Base-by-base conservation (phyloP, 2,113 vertebrate genomes). In the Prunella fulvescens region DNA sequence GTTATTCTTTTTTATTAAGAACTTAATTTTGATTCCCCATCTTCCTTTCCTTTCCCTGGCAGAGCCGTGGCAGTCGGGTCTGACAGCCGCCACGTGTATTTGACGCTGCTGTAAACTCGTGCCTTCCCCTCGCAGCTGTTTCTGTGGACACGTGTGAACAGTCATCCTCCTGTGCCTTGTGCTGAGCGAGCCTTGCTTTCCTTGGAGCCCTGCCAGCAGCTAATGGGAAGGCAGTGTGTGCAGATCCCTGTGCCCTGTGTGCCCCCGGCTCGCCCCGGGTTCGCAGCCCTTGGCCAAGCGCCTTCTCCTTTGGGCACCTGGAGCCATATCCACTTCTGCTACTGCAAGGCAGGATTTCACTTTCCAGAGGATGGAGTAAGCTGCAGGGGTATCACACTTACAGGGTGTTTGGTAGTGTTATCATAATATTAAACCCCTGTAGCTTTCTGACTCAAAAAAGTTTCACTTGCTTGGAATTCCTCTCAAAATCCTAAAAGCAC, bases 201-300 rank as follows among this genome's bases (percentile, higher is more conserved):
- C 74, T 86, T 97, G 96, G 96, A 96, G 69, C 31, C 31, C 0
- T 17, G 97, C 95, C 96, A 97, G 84, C 10, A 8, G 81, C 81
- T 94, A n/a, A 70, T 57, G 83, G 83, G 82, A 56, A 81, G 29
- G 53, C 26, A 3, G 42, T 1, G 3, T 26, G 42, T 44, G 20
- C 5, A 60, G 54, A 17, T 50, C 56, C 29, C 5, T 48, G 51
- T 11, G 72, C 14, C 3, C 60, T 62, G 61, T 71, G 88, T 7
- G 91, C 97, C 97, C 92, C 81, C 14, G 5, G 82, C 39, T 42
- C n/a, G 76, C 73, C 83, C 88, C 0, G 0, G 33, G 47, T 54
- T 73, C 37, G 20, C 37, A 3, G 28, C 51, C 35, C 12, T 14
- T 3, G 58, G 53, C 42, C 25, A 0, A 0, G 0, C 9, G 6